A percentile compares a stretch with the other conserved stretches of the same genome.
These are phyloP conservation scores for Caradrina clavipalpis DNA, from an alignment of 2,888 invertebrate genomes.

Conservation along the genomic window DNA sequence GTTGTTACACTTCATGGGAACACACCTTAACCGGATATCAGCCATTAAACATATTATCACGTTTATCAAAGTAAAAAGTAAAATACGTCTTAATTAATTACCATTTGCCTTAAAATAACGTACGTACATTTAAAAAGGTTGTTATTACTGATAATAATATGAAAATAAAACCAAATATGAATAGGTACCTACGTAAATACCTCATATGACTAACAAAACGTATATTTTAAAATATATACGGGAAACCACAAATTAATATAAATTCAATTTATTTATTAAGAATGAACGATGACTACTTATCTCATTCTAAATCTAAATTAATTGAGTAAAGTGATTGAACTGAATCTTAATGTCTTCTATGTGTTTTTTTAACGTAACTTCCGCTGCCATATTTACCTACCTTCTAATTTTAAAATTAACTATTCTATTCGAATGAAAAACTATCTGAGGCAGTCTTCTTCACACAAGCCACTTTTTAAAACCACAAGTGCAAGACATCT, in stretches of 20 bases:
- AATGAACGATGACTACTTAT: conserved; percentile 65
- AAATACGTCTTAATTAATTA: conserved; percentile 11
- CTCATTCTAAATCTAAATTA: conserved; percentile 67
- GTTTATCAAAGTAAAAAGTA: conserved; percentile 14
- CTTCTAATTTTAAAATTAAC: conserved; percentile 56
- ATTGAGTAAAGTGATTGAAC: conserved; percentile 74
- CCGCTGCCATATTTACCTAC: conserved; percentile 72
- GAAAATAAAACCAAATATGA: conserved; percentile 38
- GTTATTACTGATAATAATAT: conserved; percentile 52
- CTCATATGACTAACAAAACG: conserved; percentile 35
- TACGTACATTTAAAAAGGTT: conserved; percentile 55
- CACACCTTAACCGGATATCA: conserved; percentile 30
- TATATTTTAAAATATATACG: conserved; percentile 7
- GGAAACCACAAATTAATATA: not conserved
- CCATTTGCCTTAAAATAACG: conserved; percentile 51
- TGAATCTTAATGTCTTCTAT: conserved; percentile 76
- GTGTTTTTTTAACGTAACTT: conserved; percentile 76
- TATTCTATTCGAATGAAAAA: conserved; percentile 10
- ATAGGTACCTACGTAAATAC: conserved; percentile 26
- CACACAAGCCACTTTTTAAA: conserved; percentile 13
- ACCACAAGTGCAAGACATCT: not conserved
- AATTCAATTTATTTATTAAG: conserved; percentile 1
- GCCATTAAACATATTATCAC: not conserved
- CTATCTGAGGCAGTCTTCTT: conserved; percentile 12
- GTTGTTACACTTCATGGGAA: conserved; percentile 42